phyloP scores from a whole-genome alignment of 2,888 invertebrate genomes.

The Gibbula magus region DNA sequence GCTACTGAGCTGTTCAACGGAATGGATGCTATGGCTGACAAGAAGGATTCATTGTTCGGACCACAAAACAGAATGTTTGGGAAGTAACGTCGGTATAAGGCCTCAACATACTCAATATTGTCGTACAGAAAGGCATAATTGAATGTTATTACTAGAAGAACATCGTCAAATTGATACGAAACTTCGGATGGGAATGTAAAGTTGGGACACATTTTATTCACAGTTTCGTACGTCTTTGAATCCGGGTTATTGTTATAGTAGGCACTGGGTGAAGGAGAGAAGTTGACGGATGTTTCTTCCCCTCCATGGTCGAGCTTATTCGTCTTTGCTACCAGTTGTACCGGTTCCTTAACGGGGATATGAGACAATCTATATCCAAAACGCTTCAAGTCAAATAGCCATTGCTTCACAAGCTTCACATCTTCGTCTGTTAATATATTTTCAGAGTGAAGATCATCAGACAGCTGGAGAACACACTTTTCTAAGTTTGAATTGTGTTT shows the following conservation, averaged over 20 bases:
- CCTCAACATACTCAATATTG: conserved; percentile 1
- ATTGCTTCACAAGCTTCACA: not conserved
- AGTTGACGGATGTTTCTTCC: not conserved
- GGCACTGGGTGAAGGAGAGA: not conserved
- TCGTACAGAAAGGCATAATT: not conserved
- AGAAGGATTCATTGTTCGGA: not conserved
- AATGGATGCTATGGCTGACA: not conserved
- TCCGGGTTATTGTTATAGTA: not conserved
- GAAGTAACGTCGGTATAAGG: not conserved
- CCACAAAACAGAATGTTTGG: conserved; percentile 3
- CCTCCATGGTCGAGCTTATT: not conserved
- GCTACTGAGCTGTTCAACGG: not conserved
- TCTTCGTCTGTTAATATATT: not conserved
- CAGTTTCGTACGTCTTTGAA: not conserved
- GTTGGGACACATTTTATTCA: not conserved
- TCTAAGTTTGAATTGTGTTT: not conserved
- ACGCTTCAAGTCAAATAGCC: too few relatives aligned
- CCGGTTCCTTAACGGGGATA: too few relatives aligned
- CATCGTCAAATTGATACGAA: not conserved
- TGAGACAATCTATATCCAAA: too few relatives aligned
- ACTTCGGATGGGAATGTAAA: not conserved
- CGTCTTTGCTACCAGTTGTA: not conserved
- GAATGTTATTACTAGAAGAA: not conserved
- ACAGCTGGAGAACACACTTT: not conserved
- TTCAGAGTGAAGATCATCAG: not conserved